Evolutionary conservation across 1,140 invertebrate species (phyloP).

Genomic region (Drosophila littoralis): DNA sequence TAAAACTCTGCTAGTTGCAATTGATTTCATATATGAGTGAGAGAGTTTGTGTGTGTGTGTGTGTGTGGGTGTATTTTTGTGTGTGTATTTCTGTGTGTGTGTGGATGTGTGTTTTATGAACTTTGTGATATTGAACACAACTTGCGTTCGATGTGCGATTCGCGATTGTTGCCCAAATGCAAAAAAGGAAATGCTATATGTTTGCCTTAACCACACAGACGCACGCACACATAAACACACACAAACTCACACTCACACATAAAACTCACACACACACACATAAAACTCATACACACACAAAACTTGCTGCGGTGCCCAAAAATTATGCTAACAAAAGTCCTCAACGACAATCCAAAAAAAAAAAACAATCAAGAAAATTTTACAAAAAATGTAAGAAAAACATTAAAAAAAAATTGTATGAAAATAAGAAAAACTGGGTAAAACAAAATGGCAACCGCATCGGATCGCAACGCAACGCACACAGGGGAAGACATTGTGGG

Average conservation of each 20-base stretch:
- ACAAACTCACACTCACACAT: constrained; percentile 25
- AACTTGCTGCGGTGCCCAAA: constrained; percentile 42
- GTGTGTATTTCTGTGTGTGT: constrained; percentile 15
- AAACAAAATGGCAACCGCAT: constrained; percentile 33
- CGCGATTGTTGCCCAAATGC: constrained; percentile 65
- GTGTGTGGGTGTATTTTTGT: constrained; percentile 1
- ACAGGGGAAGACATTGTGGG: constrained; percentile 41
- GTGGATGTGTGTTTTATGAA: constrained; percentile 33
- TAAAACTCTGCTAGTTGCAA: too few relatives aligned
- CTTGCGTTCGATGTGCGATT: constrained; percentile 69
- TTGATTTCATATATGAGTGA: too few relatives aligned
- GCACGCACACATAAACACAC: constrained; percentile 14
- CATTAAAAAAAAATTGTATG: constrained; percentile 24
- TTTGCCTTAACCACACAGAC: constrained; percentile 24
- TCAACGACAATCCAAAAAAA: constrained; percentile 48
- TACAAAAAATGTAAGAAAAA: constrained; percentile 1
- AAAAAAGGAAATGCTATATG: constrained; percentile 36
- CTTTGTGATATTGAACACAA: constrained; percentile 47
- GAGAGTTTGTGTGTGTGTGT: neutral
- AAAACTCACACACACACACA: neutral
- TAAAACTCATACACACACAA: neutral
- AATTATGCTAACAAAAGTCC: constrained; percentile 80
- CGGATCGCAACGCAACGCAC: neutral
- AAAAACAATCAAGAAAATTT: constrained; percentile 5
- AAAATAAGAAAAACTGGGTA: constrained; percentile 15